phyloP scores from a whole-genome alignment of 2,113 vertebrate species.

The Oreocharis arfaki region DNA sequence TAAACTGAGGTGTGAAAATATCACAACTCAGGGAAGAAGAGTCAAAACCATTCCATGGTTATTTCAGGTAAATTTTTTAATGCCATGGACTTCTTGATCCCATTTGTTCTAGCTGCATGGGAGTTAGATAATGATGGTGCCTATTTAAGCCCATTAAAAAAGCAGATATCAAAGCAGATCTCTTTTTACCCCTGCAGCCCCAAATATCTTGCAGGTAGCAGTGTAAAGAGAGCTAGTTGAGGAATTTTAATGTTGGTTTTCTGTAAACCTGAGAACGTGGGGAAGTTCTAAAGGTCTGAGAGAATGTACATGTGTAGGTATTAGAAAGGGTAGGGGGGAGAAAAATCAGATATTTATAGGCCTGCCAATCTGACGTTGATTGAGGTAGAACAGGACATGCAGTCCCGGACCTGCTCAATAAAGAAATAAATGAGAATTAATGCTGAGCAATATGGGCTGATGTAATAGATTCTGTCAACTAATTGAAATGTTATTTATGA shows the following conservation, averaged over 20 bases:
- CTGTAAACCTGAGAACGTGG: accelerated
- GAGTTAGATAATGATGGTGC: background rate
- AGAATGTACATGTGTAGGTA: background rate
- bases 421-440: conserved; percentile 35
- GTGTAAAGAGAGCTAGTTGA: background rate
- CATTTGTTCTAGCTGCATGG: background rate
- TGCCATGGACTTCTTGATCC: background rate
- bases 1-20: background rate
- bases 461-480: conserved; percentile 40
- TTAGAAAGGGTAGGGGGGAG: background rate
- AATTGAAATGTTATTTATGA: conserved; percentile 51
- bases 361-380: background rate
- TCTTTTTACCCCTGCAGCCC: background rate
- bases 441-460: background rate
- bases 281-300: background rate
- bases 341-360: background rate
- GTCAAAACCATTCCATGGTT: background rate
- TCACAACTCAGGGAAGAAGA: background rate
- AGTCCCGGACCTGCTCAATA: background rate
- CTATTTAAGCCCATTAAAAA: background rate
- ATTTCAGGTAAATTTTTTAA: background rate
- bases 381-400: background rate
- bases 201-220: background rate
- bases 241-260: background rate
- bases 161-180: background rate